A percentile compares a stretch with the other conserved stretches of the same genome.
Conservation (phyloP, 1,140 invertebrate genomes). For the Matsumurasca onukii region DNA sequence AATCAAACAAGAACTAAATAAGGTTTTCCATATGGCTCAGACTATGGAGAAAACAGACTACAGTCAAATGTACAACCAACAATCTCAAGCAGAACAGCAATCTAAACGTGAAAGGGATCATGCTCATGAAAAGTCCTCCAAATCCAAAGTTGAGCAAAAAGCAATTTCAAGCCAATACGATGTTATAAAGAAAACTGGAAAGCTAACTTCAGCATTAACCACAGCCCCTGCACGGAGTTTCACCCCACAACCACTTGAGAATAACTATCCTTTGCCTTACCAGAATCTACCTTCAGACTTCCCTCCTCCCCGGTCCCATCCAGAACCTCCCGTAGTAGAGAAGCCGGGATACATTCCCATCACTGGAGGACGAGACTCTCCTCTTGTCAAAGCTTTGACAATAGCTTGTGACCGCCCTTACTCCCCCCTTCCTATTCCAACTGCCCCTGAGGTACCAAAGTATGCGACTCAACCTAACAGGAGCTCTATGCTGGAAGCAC, state of each 20-base stretch:
- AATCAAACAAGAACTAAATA: constrained; percentile 37
- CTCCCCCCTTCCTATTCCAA: constrained; percentile 45
- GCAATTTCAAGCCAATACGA: background rate
- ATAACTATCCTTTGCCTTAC: constrained; percentile 33
- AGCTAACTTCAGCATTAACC: constrained; percentile 37
- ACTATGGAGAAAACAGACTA: background rate
- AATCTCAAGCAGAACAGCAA: background rate
- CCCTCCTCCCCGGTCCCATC: constrained; percentile 29
- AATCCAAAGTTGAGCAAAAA: background rate
- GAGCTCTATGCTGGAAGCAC: constrained; percentile 33
- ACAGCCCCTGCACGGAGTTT: constrained; percentile 39
- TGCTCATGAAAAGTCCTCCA: too few relatives aligned
- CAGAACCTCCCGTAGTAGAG: constrained; percentile 18
- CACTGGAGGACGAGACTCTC: constrained; percentile 44
- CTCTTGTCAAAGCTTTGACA: constrained; percentile 65
- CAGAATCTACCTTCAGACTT: constrained; percentile 18
- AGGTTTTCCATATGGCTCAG: constrained; percentile 26
- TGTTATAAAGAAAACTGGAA: constrained; percentile 27
- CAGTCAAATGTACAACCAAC: constrained; percentile 3
- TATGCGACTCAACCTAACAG: constrained; percentile 25
- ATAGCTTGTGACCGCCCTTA: constrained; percentile 65
- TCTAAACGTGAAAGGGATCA: too few relatives aligned
- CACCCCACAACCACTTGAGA: constrained; percentile 38
- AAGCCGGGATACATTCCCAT: constrained; percentile 25
- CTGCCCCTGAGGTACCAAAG: constrained; percentile 19